Conservation (phyloP, 2,888 invertebrate species). For the Ganaspis brasiliensis region DNA sequence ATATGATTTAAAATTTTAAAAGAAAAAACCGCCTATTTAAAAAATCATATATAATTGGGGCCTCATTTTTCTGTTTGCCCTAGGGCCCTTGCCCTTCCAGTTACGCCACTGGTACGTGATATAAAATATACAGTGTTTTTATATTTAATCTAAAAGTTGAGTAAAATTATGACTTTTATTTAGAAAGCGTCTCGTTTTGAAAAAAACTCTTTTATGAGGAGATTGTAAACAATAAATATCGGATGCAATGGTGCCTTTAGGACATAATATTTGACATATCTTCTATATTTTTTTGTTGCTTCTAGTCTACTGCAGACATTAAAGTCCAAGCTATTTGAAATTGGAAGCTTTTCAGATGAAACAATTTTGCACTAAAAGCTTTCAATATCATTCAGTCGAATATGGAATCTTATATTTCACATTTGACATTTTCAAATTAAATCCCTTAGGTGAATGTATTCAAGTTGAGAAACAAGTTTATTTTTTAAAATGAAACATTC, state of each 20-base stretch:
- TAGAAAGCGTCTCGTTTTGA: too few relatives aligned
- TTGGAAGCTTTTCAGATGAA: constrained; percentile 6
- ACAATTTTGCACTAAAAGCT: constrained; percentile 3
- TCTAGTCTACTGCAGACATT: neutral
- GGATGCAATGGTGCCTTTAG: constrained; percentile 6
- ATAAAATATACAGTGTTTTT: too few relatives aligned
- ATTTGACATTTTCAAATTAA: constrained; percentile 4
- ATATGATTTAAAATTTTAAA: too few relatives aligned
- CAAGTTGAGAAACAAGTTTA: neutral
- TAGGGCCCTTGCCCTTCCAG: too few relatives aligned
- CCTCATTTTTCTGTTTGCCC: too few relatives aligned
- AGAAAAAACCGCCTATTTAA: too few relatives aligned
- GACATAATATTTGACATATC: constrained; percentile 24
- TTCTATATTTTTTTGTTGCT: constrained; percentile 14
- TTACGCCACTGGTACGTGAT: too few relatives aligned
- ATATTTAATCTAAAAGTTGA: too few relatives aligned
- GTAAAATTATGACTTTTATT: too few relatives aligned
- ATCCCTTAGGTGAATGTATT: neutral
- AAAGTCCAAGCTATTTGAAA: neutral
- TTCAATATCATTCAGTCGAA: constrained; percentile 1
- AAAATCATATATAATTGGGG: too few relatives aligned
- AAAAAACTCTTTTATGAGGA: neutral
- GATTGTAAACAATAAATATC: constrained; percentile 15
- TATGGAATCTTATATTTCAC: neutral
- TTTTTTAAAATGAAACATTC: neutral